Base-by-base conservation (phyloP, 2,888 invertebrate species). In the Alloscopus bannaensis region DNA sequence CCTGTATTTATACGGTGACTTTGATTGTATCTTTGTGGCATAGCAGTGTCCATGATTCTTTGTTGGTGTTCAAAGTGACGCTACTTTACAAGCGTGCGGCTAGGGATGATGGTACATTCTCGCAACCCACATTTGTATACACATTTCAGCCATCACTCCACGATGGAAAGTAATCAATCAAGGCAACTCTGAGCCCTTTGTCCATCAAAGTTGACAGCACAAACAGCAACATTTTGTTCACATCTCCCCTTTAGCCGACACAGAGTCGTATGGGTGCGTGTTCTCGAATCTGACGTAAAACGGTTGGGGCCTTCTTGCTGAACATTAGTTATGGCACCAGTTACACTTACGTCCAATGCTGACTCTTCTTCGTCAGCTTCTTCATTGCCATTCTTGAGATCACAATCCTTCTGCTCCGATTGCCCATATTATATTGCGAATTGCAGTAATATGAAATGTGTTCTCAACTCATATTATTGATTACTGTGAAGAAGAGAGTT, bases 121-220 rank as follows among this genome's bases (percentile, higher is more conserved):
- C n/a, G n/a, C n/a, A n/a, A n/a, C n/a, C n/a, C n/a, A n/a, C n/a
- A n/a, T n/a, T n/a, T n/a, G n/a, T n/a, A n/a, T n/a, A n/a, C n/a
- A n/a, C n/a, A n/a, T n/a, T n/a, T n/a, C n/a, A n/a, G n/a, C n/a
- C n/a, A n/a, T n/a, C n/a, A n/a, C n/a, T n/a, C n/a, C n/a, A n/a
- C n/a, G n/a, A n/a, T n/a, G n/a, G n/a, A n/a, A 52, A 72, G 62
- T 29, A 71, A 78, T 78, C 78, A 78, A 78, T 78, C 78, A 78
- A 78, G 78, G 78, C 65, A 65, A 77, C 78, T 70, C 65, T 50
- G 60, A 60, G 36, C 70, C 64, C 64, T 77, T 77, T 77, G 77
- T 77, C 77, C 77, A 70, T 77, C 77, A 77, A 62, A 64, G 62
- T 70, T 77, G 77, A 70, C 77, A 77, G 77, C 29, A 24, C 57